Evolutionary conservation across 2,113 vertebrate species (phyloP), one percentile per base, ranked within the genome.

Genomic region (Willisornis vidua): DNA sequence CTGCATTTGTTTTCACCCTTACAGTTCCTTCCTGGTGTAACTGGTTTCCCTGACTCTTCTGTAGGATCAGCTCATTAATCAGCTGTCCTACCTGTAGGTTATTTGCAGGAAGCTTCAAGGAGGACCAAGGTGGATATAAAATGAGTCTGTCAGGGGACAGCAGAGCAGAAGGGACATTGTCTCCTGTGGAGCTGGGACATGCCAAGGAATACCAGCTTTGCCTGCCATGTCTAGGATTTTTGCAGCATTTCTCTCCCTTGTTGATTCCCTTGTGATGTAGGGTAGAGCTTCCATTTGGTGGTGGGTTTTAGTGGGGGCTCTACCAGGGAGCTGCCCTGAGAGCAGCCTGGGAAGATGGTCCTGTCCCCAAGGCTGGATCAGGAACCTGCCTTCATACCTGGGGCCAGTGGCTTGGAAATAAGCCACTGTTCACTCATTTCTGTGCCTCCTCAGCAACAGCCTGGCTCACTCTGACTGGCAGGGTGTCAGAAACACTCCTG

Each of bases 391-490:
- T 28, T 11, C 35, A 57, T 75, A 51, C 41, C 57, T 4, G 4
- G 24, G 54, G 37, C 45, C 6, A 35, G 28, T 48, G 66, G 22
- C 10, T 52, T 67, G 66, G 74, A 54, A 67, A 13, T 11, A 52
- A 90, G 57, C 55, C 3, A 1, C 55, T 1, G 8, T 37, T 92
- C 17, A 1, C 73, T 68, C 3, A 0, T 3, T n/a, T 26, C 78
- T 90, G 22, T 41, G 49, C 55, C 37, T 61, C n/a, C 41, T 31
- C 5, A 25, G 35, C 87, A 68, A 43, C 80, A 55, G 71, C 67
- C 72, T 63, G 70, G 67, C 87, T 89, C 5, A 0, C 54, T 63
- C 72, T 19, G 67, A 7, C 52, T 91, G 86, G 46, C 91, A 82
- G 71, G 37, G 55, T 52, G 54, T 89, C 73, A 87, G 81, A 71